Evolutionary conservation across 2,888 invertebrate genomes (phyloP).

Genomic region (Andrena praecox): DNA sequence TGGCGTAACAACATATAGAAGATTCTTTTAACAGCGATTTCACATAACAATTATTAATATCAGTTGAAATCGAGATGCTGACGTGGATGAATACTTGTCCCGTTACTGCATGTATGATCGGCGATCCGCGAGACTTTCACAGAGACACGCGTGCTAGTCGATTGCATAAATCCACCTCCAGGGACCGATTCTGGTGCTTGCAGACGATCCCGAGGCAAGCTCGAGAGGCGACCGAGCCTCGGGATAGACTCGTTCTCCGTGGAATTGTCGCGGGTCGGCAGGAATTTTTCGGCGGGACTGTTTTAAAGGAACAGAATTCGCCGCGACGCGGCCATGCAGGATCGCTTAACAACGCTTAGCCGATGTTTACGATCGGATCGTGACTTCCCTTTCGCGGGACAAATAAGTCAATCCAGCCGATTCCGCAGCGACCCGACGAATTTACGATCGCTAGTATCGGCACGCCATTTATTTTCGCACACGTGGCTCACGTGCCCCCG

Average conservation of each 20-base stretch:
- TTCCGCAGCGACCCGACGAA: constrained; percentile 36
- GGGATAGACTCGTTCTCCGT: constrained; percentile 12
- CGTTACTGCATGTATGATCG: too few species aligned
- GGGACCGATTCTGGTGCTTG: constrained; percentile 27
- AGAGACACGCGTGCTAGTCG: constrained; percentile 21
- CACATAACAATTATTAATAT: too few species aligned
- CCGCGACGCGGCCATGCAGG: background rate
- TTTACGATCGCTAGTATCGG: constrained; percentile 30
- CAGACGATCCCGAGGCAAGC: background rate
- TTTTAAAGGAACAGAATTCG: constrained; percentile 16
- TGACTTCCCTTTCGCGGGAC: constrained; percentile 42
- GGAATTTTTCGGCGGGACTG: background rate
- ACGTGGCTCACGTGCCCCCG: background rate
- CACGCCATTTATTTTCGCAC: constrained; percentile 38
- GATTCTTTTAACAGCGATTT: too few species aligned
- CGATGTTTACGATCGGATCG: constrained; percentile 48
- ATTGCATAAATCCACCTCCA: constrained; percentile 13
- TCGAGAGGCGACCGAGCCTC: background rate
- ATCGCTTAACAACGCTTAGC: constrained; percentile 34
- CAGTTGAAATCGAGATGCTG: too few species aligned
- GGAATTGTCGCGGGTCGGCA: constrained; percentile 17
- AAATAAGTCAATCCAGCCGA: constrained; percentile 46
- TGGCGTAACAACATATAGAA: too few species aligned
- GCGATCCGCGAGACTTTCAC: constrained; percentile 15
- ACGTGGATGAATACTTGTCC: too few species aligned